These are phyloP conservation scores for Acanthococcus lagerstroemiae DNA, from an alignment of 2,888 invertebrate genomes.

Conservation along the genomic window DNA sequence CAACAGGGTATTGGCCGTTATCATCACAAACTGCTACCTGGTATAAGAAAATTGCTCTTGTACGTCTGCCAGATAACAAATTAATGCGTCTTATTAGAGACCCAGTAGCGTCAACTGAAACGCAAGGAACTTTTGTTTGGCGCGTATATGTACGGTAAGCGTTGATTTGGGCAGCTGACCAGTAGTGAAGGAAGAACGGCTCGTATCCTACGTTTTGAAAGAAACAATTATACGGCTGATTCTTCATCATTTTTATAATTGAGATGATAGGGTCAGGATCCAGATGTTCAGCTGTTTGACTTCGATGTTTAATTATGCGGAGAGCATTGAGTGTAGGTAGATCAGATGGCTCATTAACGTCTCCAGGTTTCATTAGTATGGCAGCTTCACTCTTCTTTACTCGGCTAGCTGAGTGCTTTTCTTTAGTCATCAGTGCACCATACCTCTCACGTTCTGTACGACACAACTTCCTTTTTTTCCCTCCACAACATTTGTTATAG, in stretches of 20 bases:
- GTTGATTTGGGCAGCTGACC: conserved; percentile 25
- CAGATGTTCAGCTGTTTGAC: conserved; percentile 1
- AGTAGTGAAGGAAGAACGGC: conserved; percentile 31
- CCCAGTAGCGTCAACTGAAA: conserved; percentile 33
- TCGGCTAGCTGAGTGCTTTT: conserved; percentile 13
- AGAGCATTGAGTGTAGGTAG: conserved; percentile 21
- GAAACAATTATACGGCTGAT: conserved; percentile 8
- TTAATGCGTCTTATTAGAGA: conserved; percentile 6
- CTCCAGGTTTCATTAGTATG: conserved; percentile 27
- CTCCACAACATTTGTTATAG: conserved; percentile 7
- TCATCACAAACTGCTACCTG: conserved; percentile 19
- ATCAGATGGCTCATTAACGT: conserved; percentile 23
- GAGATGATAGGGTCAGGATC: conserved; percentile 23
- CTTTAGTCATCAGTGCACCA: conserved; percentile 1
- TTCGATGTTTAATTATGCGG: conserved; percentile 19
- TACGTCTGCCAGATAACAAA: conserved; percentile 12
- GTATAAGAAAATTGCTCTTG: conserved; percentile 21
- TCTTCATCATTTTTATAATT: conserved; percentile 15
- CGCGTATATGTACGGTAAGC: conserved; percentile 24
- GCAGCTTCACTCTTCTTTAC: conserved; percentile 19
- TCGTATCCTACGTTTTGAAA: conserved; percentile 25
- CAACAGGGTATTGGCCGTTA: conserved; percentile 28
- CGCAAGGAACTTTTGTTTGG: background rate
- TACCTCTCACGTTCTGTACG: background rate
- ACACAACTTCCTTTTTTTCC: conserved; percentile 8